Percentiles rank a stretch among this genome's conserved stretches.
These are phyloP conservation scores for Myotis lucifugus DNA, from an alignment of 2,113 vertebrate genomes.

Conservation along the genomic window DNA sequence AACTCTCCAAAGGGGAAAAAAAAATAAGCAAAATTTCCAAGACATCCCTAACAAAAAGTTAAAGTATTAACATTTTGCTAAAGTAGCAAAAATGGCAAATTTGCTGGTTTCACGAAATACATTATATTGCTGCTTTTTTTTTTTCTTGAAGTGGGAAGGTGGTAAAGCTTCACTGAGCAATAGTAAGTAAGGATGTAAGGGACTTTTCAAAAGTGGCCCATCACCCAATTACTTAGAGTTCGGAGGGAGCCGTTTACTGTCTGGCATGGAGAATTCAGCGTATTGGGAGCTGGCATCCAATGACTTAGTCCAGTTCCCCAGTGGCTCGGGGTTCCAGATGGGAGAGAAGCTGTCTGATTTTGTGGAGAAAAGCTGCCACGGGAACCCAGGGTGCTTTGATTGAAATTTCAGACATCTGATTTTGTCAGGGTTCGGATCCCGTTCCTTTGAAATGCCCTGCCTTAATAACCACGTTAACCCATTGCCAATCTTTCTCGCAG, in stretches of 20 bases:
- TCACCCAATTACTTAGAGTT: slow-evolving; percentile 69
- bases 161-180: slow-evolving; percentile 70
- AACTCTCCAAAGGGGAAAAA: slow-evolving; percentile 70
- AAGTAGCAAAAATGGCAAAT: slow-evolving; percentile 80
- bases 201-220: slow-evolving; percentile 67
- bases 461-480: slow-evolving; percentile 85
- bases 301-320: slow-evolving; percentile 72
- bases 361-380: slow-evolving; percentile 82
- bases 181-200: slow-evolving; percentile 39
- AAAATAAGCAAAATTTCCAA: slow-evolving; percentile 76
- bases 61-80: slow-evolving; percentile 81
- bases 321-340: slow-evolving; percentile 81
- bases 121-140: not conserved
- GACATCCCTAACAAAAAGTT: slow-evolving; percentile 77
- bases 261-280: slow-evolving; percentile 67
- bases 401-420: slow-evolving; percentile 88
- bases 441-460: slow-evolving; percentile 82
- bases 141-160: slow-evolving; percentile 12
- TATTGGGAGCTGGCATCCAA: slow-evolving; percentile 67
- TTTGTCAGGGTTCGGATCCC: slow-evolving; percentile 85
- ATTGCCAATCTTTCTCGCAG: slow-evolving; percentile 81
- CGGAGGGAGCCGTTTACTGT: slow-evolving; percentile 69
- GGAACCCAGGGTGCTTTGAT: slow-evolving; percentile 81
- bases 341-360: slow-evolving; percentile 82
- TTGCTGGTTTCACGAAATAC: slow-evolving; percentile 64